Evolutionary conservation across 2,113 vertebrate genomes (phyloP).

Genomic region (Guaruba guarouba): DNA sequence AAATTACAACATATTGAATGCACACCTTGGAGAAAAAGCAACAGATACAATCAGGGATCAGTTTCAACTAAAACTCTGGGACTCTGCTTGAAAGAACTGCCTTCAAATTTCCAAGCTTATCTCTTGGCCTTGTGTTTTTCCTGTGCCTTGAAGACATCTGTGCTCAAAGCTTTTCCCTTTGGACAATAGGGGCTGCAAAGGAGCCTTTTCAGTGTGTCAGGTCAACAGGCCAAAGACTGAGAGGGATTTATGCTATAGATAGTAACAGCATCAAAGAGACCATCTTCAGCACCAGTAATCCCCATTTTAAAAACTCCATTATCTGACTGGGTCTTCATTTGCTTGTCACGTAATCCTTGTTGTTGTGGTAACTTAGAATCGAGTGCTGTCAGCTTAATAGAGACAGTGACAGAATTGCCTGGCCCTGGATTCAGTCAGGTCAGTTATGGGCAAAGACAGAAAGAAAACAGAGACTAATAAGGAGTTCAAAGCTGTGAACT

Average conservation of each 20-base stretch:
- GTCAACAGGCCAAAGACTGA: slow-evolving; percentile 37
- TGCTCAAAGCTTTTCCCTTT: slow-evolving; percentile 29
- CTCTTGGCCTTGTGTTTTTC: slow-evolving; percentile 32
- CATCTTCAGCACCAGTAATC: slow-evolving; percentile 56
- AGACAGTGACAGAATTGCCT: slow-evolving; percentile 27
- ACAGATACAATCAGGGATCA: slow-evolving; percentile 23
- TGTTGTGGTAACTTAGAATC: slow-evolving; percentile 22
- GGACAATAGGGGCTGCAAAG: slow-evolving; percentile 32
- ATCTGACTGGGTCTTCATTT: slow-evolving; percentile 56
- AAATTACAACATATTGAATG: not conserved
- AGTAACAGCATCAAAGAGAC: slow-evolving; percentile 57
- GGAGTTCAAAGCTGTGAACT: not conserved
- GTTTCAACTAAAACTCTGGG: not conserved
- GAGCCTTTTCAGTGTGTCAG: slow-evolving; percentile 42
- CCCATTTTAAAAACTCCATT: slow-evolving; percentile 58
- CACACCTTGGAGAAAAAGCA: slow-evolving; percentile 25
- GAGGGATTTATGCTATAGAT: slow-evolving; percentile 64
- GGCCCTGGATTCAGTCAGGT: not conserved
- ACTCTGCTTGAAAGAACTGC: slow-evolving; percentile 32
- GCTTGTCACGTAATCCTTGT: slow-evolving; percentile 58
- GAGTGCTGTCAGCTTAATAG: not conserved
- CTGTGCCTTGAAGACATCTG: slow-evolving; percentile 24
- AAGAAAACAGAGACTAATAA: not conserved
- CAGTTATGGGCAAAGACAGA: not conserved
- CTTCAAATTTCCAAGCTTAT: slow-evolving; percentile 39